Base-by-base conservation (phyloP, 2,797 vertebrate species). In the Propithecus deckenii region DNA sequence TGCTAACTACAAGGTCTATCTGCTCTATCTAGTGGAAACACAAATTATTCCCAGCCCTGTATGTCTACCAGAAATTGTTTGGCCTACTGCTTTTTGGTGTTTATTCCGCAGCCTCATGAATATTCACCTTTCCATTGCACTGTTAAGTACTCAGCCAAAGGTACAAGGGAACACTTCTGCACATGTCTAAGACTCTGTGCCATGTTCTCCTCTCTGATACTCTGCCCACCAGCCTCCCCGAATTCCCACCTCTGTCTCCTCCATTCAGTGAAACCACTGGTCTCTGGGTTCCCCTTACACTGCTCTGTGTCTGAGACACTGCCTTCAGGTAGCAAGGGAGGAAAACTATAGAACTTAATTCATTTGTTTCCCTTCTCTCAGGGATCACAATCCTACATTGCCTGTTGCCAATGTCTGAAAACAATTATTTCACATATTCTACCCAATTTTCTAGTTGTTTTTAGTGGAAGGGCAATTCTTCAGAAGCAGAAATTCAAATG, bases 401-500 rank as follows among this genome's bases (percentile, higher is more conserved):
- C 50, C 43, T 92, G 1, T 67, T 92, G 43, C 71, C 13, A 59
- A 61, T 18, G 38, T 93, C 11, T 80, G 23, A 90, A 86, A 81
- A 69, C 41, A 69, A 48, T 25, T 23, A 78, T 71, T 78, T 94
- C 81, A 86, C 11, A 25, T 52, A 43, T 61, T 48, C 71, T 71
- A 23, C 28, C 28, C 63, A 74, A 35, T 78, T 43, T 71, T 71
- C 86, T 95, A 83, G 35, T 32, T 79, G 35, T 52, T 55, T 88
- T 28, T 35, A 71, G 18, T 4, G 7, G 38, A 13, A 72, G 20
- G 1, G 4, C 4, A 46, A 75, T 65, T 76, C 61, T 86, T 7
- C 59, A 76, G 23, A 95, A 91, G 81, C n/a, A 20, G n/a, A 94
- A 86, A 12, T 86, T 17, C 88, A 97, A 76, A 92, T 57, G 7